Evolutionary conservation across 2,113 vertebrate genomes (phyloP).

Genomic region (Reinhardtius hippoglossoides): DNA sequence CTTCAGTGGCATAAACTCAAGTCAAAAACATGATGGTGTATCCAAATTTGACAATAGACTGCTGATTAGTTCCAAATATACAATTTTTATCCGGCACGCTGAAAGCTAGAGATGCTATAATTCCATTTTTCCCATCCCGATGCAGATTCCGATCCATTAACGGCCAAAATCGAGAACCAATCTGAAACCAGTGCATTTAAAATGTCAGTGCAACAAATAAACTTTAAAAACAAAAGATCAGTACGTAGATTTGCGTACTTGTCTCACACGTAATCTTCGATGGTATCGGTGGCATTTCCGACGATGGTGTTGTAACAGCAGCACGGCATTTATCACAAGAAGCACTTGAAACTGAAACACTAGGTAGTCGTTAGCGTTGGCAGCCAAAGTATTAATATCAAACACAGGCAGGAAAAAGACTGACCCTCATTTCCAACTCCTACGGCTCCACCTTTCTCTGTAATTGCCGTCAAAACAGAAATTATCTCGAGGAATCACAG

Average conservation of each 20-base stretch:
- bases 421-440: conserved; percentile 3
- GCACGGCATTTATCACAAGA: too few species aligned
- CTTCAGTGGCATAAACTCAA: not conserved
- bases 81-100: not conserved
- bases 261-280: too few species aligned
- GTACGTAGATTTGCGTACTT: too few species aligned
- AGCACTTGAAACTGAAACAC: conserved; percentile 29
- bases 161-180: too few species aligned
- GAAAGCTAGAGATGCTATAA: not conserved
- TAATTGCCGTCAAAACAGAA: conserved; percentile 42
- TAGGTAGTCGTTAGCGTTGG: conserved; percentile 4
- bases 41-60: conserved; percentile 10
- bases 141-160: too few species aligned
- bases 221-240: not conserved
- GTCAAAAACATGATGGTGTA: not conserved
- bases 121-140: too few species aligned
- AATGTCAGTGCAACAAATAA: too few species aligned
- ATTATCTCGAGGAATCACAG: conserved; percentile 9
- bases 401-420: conserved; percentile 20
- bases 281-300: too few species aligned
- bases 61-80: conserved; percentile 24
- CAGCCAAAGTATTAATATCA: conserved; percentile 15
- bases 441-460: conserved; percentile 8
- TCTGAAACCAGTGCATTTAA: too few species aligned
- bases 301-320: too few species aligned